Evolutionary conservation across 2,888 invertebrate genomes (phyloP).

Genomic region (Sabatieria punctata): DNA sequence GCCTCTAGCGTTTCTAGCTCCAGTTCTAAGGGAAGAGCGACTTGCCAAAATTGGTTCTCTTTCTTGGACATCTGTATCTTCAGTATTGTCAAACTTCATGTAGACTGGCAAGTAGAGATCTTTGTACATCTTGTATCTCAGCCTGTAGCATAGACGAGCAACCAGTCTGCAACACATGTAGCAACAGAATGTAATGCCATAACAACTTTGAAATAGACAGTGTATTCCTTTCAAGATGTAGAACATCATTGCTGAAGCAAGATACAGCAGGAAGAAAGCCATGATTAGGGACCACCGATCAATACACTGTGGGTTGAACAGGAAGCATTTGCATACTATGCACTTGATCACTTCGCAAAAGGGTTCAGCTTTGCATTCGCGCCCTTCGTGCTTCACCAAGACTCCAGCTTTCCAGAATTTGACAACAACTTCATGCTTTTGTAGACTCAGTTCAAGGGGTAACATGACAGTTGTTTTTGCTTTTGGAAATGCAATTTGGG

Average conservation of each 20-base stretch:
- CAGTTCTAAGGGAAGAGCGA: too few relatives aligned
- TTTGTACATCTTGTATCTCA: too few relatives aligned
- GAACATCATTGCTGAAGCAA: not conserved
- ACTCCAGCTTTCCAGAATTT: not conserved
- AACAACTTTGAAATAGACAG: not conserved
- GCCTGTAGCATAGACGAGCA: too few relatives aligned
- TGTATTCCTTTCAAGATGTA: not conserved
- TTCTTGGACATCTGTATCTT: too few relatives aligned
- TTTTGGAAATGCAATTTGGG: not conserved
- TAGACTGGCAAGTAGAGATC: too few relatives aligned
- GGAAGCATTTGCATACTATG: not conserved
- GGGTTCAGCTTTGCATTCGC: not conserved
- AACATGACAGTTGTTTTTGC: not conserved
- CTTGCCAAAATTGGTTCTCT: too few relatives aligned
- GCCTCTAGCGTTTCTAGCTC: too few relatives aligned
- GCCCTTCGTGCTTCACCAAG: not conserved
- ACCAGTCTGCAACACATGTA: not conserved
- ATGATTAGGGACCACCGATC: not conserved
- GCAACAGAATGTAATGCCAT: not conserved
- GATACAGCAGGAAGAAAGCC: not conserved
- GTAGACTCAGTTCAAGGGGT: not conserved
- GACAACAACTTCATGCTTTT: not conserved
- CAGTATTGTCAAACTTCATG: too few relatives aligned
- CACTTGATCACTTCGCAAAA: conserved; percentile 7
- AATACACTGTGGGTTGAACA: conserved; percentile 2